These are phyloP conservation scores for Drosophila mettleri DNA, from an alignment of 2,888 invertebrate species.

Conservation along the genomic window DNA sequence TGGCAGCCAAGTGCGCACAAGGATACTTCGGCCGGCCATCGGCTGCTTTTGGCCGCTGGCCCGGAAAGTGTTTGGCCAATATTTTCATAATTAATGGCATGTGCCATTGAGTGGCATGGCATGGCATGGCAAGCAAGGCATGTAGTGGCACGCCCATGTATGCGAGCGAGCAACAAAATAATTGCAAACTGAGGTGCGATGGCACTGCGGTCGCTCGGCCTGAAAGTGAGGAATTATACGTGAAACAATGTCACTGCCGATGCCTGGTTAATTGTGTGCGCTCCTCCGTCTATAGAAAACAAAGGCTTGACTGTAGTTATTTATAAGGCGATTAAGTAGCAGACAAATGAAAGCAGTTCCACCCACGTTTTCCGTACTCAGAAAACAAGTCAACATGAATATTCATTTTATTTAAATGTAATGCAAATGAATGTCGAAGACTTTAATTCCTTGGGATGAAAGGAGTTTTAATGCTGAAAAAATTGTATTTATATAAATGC, in stretches of 20 bases:
- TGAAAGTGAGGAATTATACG: neutral
- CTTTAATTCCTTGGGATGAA: neutral
- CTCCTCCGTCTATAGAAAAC: neutral
- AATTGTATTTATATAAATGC: too few relatives aligned
- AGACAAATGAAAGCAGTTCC: neutral
- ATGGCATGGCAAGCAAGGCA: slow-evolving; percentile 41
- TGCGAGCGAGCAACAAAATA: slow-evolving; percentile 43
- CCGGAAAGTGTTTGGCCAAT: slow-evolving; percentile 73
- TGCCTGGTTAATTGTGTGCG: slow-evolving; percentile 4
- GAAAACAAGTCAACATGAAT: neutral
- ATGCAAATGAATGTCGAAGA: neutral
- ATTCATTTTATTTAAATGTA: neutral
- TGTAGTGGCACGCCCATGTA: neutral
- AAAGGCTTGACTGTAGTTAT: slow-evolving; percentile 3
- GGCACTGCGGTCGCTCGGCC: slow-evolving; percentile 31
- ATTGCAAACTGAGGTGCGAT: slow-evolving; percentile 52
- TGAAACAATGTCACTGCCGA: neutral
- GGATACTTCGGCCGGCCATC: slow-evolving; percentile 24
- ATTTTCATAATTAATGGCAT: slow-evolving; percentile 78
- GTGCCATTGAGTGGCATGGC: slow-evolving; percentile 48
- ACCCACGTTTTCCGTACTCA: neutral
- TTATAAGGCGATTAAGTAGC: slow-evolving; percentile 15
- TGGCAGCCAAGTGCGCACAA: slow-evolving; percentile 48
- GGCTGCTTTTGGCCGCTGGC: slow-evolving; percentile 25
- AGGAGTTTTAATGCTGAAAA: neutral